A percentile compares a stretch with the other conserved stretches of the same genome.
Conservation (phyloP, 2,113 vertebrate genomes). For the Cyprinodon tularosa region DNA sequence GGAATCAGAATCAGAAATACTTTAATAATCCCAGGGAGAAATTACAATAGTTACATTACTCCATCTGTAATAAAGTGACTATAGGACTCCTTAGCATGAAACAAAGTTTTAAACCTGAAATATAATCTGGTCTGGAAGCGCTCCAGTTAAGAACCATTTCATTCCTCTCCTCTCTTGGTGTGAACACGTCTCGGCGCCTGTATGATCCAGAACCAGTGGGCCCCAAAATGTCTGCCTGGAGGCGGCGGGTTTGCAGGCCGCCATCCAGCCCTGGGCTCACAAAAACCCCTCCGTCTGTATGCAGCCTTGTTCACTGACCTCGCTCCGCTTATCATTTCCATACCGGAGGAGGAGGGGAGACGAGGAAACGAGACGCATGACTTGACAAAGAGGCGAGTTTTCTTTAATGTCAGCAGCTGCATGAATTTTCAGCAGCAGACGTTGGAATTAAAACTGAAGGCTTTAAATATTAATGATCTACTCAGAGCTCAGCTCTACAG, state of each 20-base stretch:
- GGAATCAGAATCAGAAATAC: too few relatives aligned
- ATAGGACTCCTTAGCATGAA: too few relatives aligned
- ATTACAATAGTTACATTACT: too few relatives aligned
- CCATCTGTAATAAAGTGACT: too few relatives aligned
- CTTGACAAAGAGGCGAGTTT: slow-evolving; percentile 65
- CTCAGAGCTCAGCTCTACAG: not conserved
- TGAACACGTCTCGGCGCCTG: not conserved
- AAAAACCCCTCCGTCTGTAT: slow-evolving; percentile 61
- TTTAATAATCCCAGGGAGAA: too few relatives aligned
- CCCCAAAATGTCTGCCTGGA: slow-evolving; percentile 51
- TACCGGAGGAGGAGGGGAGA: slow-evolving; percentile 6
- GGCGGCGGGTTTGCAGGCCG: slow-evolving; percentile 20
- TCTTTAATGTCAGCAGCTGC: slow-evolving; percentile 66
- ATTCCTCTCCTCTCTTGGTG: not conserved
- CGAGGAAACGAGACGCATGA: slow-evolving; percentile 14
- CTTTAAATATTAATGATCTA: slow-evolving; percentile 47
- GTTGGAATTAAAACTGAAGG: not conserved
- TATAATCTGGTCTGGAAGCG: not conserved
- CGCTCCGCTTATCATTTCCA: slow-evolving; percentile 35
- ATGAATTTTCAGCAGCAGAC: slow-evolving; percentile 46
- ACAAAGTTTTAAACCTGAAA: too few relatives aligned
- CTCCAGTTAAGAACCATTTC: not conserved
- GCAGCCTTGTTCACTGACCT: slow-evolving; percentile 43
- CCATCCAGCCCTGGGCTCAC: slow-evolving; percentile 19
- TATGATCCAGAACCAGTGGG: not conserved